Percentiles rank a stretch among this genome's conserved stretches.
Conservation (phyloP, 2,113 vertebrate species). For the Megaleporinus macrocephalus region DNA sequence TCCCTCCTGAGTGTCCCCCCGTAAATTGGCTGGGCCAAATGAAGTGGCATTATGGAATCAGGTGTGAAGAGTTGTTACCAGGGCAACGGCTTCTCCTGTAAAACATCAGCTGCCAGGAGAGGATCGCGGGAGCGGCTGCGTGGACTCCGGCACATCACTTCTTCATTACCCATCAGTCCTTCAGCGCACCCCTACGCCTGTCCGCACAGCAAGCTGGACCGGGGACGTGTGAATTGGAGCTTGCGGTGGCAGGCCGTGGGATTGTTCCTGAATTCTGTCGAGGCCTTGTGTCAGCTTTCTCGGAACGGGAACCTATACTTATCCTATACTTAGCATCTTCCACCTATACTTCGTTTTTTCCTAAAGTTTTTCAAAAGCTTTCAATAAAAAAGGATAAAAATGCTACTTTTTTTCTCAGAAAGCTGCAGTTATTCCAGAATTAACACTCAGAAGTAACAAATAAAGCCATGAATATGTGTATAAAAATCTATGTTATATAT, state of each 20-base stretch:
- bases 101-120: constrained; percentile 43
- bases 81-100: constrained; percentile 57
- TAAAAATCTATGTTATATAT: too few species aligned
- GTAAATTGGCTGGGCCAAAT: constrained; percentile 44
- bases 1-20: background rate
- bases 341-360: background rate
- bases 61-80: constrained; percentile 64
- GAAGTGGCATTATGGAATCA: constrained; percentile 61
- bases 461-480: too few species aligned
- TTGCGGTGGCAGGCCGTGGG: background rate
- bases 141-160: constrained; percentile 38
- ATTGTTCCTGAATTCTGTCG: constrained; percentile 17
- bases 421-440: background rate
- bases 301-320: constrained; percentile 2
- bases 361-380: background rate
- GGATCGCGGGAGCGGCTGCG: background rate
- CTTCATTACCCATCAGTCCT: constrained; percentile 52
- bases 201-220: constrained; percentile 13
- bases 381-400: background rate
- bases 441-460: background rate
- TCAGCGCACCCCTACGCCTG: background rate
- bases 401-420: background rate
- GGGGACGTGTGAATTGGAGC: constrained; percentile 1
- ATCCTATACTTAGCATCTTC: too few species aligned
- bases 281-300: constrained; percentile 20